Conservation (phyloP, 2,113 vertebrate species). For the Mesoclemmys tuberculata region DNA sequence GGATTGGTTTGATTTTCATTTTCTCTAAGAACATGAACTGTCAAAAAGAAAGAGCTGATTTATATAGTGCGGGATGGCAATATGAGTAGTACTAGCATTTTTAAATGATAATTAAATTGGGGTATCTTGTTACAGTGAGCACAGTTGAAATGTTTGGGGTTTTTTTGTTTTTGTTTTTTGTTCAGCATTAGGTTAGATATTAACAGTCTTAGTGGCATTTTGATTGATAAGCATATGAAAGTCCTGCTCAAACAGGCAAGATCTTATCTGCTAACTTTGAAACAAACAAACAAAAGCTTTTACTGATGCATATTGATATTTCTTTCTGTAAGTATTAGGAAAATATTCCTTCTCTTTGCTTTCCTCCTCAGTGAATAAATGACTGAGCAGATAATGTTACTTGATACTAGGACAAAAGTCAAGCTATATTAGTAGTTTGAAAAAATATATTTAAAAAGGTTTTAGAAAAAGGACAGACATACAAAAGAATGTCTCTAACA, state of each 20-base stretch:
- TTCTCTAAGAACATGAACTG: background rate
- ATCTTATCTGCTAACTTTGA: background rate
- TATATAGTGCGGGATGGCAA: background rate
- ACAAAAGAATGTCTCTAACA: background rate
- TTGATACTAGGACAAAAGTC: background rate
- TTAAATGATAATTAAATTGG: background rate
- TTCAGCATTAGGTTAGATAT: background rate
- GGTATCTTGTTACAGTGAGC: background rate
- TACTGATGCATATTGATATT: background rate
- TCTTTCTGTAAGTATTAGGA: background rate
- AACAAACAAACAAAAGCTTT: background rate
- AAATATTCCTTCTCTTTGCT: background rate
- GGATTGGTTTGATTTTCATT: background rate
- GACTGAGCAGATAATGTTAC: background rate
- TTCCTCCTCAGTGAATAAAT: slow-evolving; percentile 5
- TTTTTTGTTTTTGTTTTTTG: background rate
- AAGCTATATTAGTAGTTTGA: background rate
- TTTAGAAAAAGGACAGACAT: background rate
- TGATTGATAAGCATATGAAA: background rate
- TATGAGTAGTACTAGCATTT: background rate
- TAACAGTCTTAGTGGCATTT: background rate
- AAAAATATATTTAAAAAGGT: slow-evolving; percentile 8
- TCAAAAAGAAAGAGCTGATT: background rate
- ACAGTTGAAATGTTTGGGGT: background rate
- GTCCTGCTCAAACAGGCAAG: background rate